Conservation (phyloP, 2,113 vertebrate genomes). For the Coreoperca whiteheadi region DNA sequence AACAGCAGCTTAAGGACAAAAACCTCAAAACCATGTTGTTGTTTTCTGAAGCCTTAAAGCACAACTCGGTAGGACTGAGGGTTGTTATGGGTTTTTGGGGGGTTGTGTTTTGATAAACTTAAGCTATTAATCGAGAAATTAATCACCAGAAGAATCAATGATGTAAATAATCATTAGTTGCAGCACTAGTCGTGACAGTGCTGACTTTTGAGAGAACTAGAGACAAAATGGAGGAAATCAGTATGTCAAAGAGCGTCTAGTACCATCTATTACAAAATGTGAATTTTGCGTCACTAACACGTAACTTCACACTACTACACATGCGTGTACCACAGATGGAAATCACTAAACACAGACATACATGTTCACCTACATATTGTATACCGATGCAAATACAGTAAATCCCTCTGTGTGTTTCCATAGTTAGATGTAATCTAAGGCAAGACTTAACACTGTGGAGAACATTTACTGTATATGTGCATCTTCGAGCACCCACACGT, state of each 20-base stretch:
- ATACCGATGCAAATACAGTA: constrained; percentile 3
- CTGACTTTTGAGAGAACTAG: background rate
- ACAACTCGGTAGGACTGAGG: too few relatives aligned
- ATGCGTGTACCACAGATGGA: background rate
- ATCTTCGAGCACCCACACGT: background rate
- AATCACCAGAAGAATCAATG: background rate
- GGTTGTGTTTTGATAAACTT: background rate
- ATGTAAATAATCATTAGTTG: background rate
- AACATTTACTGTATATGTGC: background rate
- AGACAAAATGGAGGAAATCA: background rate
- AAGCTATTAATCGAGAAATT: background rate
- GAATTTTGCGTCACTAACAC: background rate
- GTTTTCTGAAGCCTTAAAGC: background rate
- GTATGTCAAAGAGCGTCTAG: too few relatives aligned
- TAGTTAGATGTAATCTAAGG: background rate
- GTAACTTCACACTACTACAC: background rate
- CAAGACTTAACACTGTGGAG: background rate
- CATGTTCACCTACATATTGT: background rate
- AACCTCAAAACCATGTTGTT: background rate
- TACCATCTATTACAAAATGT: background rate
- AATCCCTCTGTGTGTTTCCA: background rate
- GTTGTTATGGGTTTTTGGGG: background rate
- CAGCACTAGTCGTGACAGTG: background rate
- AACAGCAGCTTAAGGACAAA: background rate
- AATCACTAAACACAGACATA: background rate